phyloP scores from a whole-genome alignment of 2,888 invertebrate genomes.

The Thereva unica region DNA sequence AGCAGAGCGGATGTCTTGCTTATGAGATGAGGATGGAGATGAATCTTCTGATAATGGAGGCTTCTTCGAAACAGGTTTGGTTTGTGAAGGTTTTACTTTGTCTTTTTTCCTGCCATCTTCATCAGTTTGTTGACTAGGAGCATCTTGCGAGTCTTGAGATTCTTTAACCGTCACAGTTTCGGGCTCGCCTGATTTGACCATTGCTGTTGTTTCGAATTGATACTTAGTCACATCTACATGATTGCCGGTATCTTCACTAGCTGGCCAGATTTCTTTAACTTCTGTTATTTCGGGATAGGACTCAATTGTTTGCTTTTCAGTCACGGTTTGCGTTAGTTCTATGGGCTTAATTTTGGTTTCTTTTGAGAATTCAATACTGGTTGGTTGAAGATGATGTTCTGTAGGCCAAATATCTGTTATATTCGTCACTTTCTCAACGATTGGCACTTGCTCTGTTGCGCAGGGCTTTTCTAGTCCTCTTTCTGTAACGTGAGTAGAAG shows the following conservation, averaged over 20 bases:
- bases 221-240: conserved; percentile 50
- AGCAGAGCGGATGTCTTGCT: conserved; percentile 48
- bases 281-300: conserved; percentile 41
- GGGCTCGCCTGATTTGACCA: background rate
- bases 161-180: background rate
- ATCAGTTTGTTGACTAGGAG: background rate
- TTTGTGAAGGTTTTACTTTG: background rate
- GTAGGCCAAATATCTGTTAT: conserved; percentile 56
- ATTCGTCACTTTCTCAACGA: conserved; percentile 39
- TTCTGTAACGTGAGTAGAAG: conserved; percentile 41
- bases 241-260: conserved; percentile 52
- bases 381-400: conserved; percentile 52
- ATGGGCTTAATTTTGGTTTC: conserved; percentile 46
- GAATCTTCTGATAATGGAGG: conserved; percentile 9
- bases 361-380: conserved; percentile 53
- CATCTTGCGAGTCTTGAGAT: background rate
- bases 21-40: background rate
- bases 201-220: conserved; percentile 47
- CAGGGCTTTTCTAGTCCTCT: conserved; percentile 40
- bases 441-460: conserved; percentile 18
- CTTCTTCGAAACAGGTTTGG: background rate
- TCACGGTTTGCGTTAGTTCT: conserved; percentile 40
- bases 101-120: background rate
- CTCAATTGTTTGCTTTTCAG: conserved; percentile 12
- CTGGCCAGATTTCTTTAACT: conserved; percentile 51